Conservation (phyloP, 2,888 invertebrate genomes). For the Smittia aterrima region DNA sequence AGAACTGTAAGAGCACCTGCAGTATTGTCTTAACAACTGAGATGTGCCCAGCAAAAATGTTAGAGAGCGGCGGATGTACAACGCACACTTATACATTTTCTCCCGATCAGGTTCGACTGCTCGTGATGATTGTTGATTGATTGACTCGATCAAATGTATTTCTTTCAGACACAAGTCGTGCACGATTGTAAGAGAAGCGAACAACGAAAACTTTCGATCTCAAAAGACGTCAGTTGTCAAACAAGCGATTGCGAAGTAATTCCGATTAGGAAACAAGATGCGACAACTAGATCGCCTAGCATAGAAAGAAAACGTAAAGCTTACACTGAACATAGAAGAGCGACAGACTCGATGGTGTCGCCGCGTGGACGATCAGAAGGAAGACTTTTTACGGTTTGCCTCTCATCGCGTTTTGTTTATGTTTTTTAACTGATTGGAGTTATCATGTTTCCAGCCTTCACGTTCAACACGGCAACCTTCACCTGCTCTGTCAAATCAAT, state of each 20-base stretch:
- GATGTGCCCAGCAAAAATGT: slow-evolving; percentile 15
- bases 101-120: slow-evolving; percentile 33
- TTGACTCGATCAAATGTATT: not conserved
- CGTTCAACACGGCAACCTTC: slow-evolving; percentile 39
- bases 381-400: slow-evolving; percentile 16
- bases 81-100: slow-evolving; percentile 35
- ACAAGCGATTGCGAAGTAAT: slow-evolving; percentile 43
- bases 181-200: slow-evolving; percentile 39
- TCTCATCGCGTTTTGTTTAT: not conserved
- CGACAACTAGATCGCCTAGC: not conserved
- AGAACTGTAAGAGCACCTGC: slow-evolving; percentile 63
- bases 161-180: slow-evolving; percentile 1
- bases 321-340: slow-evolving; percentile 49
- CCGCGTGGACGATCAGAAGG: slow-evolving; percentile 28
- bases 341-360: slow-evolving; percentile 46
- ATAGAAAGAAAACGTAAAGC: slow-evolving; percentile 44
- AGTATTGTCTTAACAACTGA: slow-evolving; percentile 61
- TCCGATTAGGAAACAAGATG: slow-evolving; percentile 21
- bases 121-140: not conserved
- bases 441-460: slow-evolving; percentile 33
- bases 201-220: slow-evolving; percentile 44
- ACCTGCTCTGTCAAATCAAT: slow-evolving; percentile 45
- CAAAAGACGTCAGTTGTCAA: slow-evolving; percentile 40
- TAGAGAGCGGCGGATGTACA: slow-evolving; percentile 7
- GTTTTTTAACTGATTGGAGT: not conserved